Evolutionary conservation across 92 coral and sea anemone genomes (phyloP).

Genomic region (Desmophyllum pertusum): DNA sequence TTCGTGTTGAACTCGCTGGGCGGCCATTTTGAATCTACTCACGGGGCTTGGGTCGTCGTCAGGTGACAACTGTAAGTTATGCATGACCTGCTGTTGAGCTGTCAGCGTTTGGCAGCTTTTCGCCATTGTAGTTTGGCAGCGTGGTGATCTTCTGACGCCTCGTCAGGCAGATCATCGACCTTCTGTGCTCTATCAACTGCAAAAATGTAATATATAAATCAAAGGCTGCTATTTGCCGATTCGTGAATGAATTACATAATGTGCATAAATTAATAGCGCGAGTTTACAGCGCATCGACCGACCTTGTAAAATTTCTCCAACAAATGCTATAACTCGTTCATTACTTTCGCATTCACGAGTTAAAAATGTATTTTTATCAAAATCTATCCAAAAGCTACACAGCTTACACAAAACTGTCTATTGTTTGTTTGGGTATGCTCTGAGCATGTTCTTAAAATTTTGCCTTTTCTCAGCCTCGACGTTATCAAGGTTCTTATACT

Average conservation of each 20-base stretch:
- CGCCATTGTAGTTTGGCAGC: conserved; percentile 25
- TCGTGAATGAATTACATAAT: not conserved
- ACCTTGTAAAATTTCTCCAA: too few species aligned
- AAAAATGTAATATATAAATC: not conserved
- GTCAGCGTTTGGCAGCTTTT: conserved; percentile 31
- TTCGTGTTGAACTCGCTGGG: conserved; percentile 23
- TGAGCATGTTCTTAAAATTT: too few species aligned
- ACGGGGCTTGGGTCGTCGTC: conserved; percentile 12
- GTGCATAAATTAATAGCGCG: too few species aligned
- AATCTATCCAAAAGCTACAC: too few species aligned
- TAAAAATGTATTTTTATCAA: too few species aligned
- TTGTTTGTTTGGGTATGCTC: too few species aligned
- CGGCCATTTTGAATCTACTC: conserved; percentile 36
- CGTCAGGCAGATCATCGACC: not conserved
- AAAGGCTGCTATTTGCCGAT: not conserved
- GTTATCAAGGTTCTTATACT: too few species aligned
- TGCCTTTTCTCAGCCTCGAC: too few species aligned
- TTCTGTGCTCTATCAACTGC: conserved; percentile 27
- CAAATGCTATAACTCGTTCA: too few species aligned
- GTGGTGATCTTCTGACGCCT: conserved; percentile 20
- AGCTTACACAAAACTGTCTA: too few species aligned
- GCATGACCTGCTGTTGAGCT: conserved; percentile 14
- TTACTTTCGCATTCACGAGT: too few species aligned
- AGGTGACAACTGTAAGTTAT: conserved; percentile 4
- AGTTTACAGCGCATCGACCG: too few species aligned